Conservation (phyloP, 2,888 invertebrate species). For the Drosophila paucipuncta region DNA sequence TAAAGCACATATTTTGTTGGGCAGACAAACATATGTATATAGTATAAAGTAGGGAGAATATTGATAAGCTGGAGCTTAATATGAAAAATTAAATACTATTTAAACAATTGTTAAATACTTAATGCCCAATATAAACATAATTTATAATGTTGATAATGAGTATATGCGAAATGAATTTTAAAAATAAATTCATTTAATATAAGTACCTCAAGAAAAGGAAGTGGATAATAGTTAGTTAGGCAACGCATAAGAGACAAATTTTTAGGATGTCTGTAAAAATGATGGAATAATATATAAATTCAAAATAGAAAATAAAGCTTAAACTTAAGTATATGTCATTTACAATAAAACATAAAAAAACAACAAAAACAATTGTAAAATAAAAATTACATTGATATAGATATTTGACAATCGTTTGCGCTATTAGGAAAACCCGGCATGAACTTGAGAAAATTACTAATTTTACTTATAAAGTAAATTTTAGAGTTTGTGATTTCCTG, state of each 20-base stretch:
- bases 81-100: not conserved
- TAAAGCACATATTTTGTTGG: not conserved
- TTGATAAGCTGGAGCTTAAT: not conserved
- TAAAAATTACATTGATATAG: constrained; percentile 27
- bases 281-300: not conserved
- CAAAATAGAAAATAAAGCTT: constrained; percentile 9
- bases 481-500: constrained; percentile 64
- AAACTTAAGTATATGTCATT: not conserved
- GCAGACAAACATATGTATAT: not conserved
- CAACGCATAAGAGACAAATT: constrained; percentile 30
- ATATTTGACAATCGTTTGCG: constrained; percentile 74
- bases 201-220: not conserved
- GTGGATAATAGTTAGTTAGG: constrained; percentile 41
- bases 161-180: not conserved
- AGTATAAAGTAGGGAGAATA: not conserved
- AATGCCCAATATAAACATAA: constrained; percentile 9
- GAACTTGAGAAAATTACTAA: constrained; percentile 22
- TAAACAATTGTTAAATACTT: constrained; percentile 7
- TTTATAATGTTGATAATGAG: not conserved
- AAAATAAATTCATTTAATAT: not conserved
- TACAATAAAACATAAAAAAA: constrained; percentile 6
- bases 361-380: constrained; percentile 8
- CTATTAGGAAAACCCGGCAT: constrained; percentile 17
- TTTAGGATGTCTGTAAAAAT: constrained; percentile 14
- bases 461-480: constrained; percentile 62